Evolutionary conservation across 2,888 invertebrate genomes (phyloP).

Genomic region (Platycnemis pennipes): DNA sequence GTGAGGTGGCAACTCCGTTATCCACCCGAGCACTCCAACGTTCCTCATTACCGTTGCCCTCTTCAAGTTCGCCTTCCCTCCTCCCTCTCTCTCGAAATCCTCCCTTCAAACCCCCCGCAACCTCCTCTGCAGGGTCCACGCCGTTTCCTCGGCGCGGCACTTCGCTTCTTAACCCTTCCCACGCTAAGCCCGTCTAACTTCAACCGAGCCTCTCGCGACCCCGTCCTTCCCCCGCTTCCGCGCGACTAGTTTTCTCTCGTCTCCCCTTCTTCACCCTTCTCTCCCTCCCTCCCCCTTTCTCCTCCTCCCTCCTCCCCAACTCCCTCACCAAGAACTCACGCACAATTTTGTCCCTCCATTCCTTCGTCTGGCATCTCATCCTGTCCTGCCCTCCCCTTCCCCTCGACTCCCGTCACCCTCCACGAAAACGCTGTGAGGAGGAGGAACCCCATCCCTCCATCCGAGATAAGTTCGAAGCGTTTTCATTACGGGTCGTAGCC

Average conservation of each 20-base stretch:
- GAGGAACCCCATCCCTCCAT: not conserved
- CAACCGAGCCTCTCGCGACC: not conserved
- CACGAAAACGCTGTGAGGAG: not conserved
- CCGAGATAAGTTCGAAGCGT: constrained; percentile 51
- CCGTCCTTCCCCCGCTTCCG: not conserved
- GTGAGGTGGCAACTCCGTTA: constrained; percentile 27
- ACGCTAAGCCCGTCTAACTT: not conserved
- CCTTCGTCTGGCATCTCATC: not conserved
- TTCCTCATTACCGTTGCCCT: constrained; percentile 23
- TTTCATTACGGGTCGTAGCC: constrained; percentile 52
- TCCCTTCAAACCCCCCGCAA: not conserved
- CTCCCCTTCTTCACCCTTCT: not conserved
- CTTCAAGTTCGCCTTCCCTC: not conserved
- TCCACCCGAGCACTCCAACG: constrained; percentile 24
- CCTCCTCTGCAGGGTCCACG: not conserved
- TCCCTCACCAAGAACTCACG: not conserved
- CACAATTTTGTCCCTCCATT: not conserved
- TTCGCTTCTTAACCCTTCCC: not conserved
- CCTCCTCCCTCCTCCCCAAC: not conserved
- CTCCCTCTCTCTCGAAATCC: not conserved
- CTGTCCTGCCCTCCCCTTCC: not conserved
- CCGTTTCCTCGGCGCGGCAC: not conserved
- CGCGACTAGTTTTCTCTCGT: not conserved
- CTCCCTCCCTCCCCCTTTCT: not conserved
- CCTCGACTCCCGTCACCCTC: not conserved